Conservation (phyloP, 2,797 vertebrate genomes). For the Tachyglossus aculeatus region DNA sequence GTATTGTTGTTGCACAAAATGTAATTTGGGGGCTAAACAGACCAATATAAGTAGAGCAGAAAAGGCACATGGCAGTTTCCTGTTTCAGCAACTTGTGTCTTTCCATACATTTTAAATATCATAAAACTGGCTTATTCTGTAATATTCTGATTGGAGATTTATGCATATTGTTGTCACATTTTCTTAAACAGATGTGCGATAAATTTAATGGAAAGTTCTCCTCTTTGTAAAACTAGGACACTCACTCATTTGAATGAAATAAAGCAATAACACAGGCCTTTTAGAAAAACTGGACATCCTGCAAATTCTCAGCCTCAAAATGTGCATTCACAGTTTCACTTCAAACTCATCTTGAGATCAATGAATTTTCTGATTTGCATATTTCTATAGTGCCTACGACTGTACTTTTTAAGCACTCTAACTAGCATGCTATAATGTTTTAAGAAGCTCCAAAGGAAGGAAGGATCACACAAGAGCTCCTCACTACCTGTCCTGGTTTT, state of each 20-base stretch:
- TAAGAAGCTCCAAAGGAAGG: not conserved
- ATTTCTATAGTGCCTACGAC: not conserved
- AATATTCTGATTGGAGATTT: slow-evolving; percentile 59
- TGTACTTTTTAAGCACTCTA: not conserved
- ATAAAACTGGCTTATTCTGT: slow-evolving; percentile 53
- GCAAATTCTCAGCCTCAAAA: slow-evolving; percentile 27
- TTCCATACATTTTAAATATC: slow-evolving; percentile 61
- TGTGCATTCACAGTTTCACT: not conserved
- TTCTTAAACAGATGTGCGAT: slow-evolving; percentile 59
- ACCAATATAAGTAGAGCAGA: slow-evolving; percentile 38
- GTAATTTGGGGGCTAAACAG: slow-evolving; percentile 46
- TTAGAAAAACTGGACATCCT: slow-evolving; percentile 17
- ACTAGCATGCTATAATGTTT: not conserved
- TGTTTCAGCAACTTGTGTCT: slow-evolving; percentile 46
- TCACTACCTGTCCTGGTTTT: no score
- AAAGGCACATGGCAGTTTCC: slow-evolving; percentile 24
- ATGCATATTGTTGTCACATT: slow-evolving; percentile 40
- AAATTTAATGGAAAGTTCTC: slow-evolving; percentile 46
- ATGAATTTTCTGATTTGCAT: not conserved
- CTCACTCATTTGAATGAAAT: slow-evolving; percentile 63
- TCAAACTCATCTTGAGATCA: not conserved
- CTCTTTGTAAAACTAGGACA: slow-evolving; percentile 58
- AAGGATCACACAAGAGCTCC: no score
- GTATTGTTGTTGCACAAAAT: slow-evolving; percentile 30
- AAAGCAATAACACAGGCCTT: slow-evolving; percentile 43